Evolutionary conservation across 2,113 vertebrate genomes (phyloP).

Genomic region (Cyprinodon brontotheroides): DNA sequence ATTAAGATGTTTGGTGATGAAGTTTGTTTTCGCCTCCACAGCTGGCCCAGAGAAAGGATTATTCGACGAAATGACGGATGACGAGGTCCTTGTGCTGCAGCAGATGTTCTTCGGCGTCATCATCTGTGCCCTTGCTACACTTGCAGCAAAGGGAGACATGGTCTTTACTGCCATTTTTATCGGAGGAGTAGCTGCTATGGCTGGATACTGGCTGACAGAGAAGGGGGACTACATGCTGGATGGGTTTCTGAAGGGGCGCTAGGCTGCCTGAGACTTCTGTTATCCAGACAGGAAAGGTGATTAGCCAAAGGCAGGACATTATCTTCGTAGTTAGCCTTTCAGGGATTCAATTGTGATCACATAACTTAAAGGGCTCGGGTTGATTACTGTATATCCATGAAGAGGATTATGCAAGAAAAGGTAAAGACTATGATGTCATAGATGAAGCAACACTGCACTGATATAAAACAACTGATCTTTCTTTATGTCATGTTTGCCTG

Average conservation of each 20-base stretch:
- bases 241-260: constrained; percentile 91
- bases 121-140: constrained; percentile 93
- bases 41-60: constrained; percentile 90
- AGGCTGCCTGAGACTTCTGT: constrained; percentile 16
- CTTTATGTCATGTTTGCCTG: constrained; percentile 39
- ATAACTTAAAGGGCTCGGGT: constrained; percentile 53
- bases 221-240: constrained; percentile 94
- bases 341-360: constrained; percentile 54
- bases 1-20: too few relatives aligned
- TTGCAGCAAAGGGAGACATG: constrained; percentile 97
- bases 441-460: constrained; percentile 58
- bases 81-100: constrained; percentile 95
- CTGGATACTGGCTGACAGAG: constrained; percentile 96
- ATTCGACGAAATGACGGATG: constrained; percentile 94
- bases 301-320: constrained; percentile 7
- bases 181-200: constrained; percentile 93
- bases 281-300: constrained; percentile 14
- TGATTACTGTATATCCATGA: constrained; percentile 29
- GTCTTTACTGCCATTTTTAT: constrained; percentile 99
- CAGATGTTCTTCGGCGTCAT: constrained; percentile 98
- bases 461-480: constrained; percentile 46
- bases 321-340: constrained; percentile 45
- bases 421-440: constrained; percentile 23
- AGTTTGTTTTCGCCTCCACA: constrained; percentile 47
- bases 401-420: constrained; percentile 37